These are phyloP conservation scores for Acleris sparsana DNA, from an alignment of 2,888 invertebrate genomes.

Conservation along the genomic window DNA sequence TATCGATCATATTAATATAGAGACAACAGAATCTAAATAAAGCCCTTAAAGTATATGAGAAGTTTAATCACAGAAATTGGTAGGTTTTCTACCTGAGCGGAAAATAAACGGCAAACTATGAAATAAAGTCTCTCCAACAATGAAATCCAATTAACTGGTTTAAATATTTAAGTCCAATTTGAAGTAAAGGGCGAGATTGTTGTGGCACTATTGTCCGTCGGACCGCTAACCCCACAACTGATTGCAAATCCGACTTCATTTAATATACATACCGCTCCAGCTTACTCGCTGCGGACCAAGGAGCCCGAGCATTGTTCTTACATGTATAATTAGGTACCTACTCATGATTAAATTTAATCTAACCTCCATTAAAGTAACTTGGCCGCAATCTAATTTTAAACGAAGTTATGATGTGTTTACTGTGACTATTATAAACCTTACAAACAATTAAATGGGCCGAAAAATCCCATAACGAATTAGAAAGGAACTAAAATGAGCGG, in stretches of 20 bases:
- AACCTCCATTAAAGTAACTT: neutral
- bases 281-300: constrained; percentile 45
- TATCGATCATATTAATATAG: constrained; percentile 14
- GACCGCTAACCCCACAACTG: constrained; percentile 73
- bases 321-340: constrained; percentile 16
- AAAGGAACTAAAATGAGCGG: constrained; percentile 17
- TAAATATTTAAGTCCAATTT: constrained; percentile 82
- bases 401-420: too few species aligned
- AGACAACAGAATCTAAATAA: constrained; percentile 14
- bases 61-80: constrained; percentile 46
- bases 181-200: constrained; percentile 80
- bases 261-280: constrained; percentile 73
- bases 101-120: constrained; percentile 55
- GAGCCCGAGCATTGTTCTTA: constrained; percentile 31
- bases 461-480: constrained; percentile 14
- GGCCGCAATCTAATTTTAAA: too few species aligned
- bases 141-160: constrained; percentile 81
- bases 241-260: constrained; percentile 78
- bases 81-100: constrained; percentile 42
- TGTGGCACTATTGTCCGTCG: constrained; percentile 77
- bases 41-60: constrained; percentile 36
- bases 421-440: too few species aligned
- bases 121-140: constrained; percentile 68
- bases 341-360: constrained; percentile 13
- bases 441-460: too few species aligned